Evolutionary conservation across 1,140 invertebrate genomes (phyloP), one percentile per base, ranked within the genome.

Genomic region (Sesamia nonagrioides): DNA sequence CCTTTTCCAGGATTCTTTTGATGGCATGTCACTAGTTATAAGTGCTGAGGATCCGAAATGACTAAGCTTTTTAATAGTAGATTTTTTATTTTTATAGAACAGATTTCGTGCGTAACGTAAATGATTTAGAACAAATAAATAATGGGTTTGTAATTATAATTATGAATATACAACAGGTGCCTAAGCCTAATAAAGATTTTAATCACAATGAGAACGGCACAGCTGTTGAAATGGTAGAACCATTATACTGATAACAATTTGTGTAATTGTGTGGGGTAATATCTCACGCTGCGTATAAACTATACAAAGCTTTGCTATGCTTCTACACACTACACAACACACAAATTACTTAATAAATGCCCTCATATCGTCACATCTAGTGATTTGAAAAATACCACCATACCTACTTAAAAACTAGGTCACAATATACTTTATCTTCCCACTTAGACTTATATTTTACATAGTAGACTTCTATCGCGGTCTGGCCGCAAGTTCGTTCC

Each of bases 401-500:
- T 27, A 40, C 2, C 6, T 40, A 6, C 37, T 9, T 40, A 40
- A 40, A 40, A 6, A 40, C 1, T 40, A 6, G 37, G 6, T 40
- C 37, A 40, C 9, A 8, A 40, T 40, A 40, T 27, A 27, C 27
- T 27, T 3, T 27, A 27, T 27, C 27, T 1, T 27, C 27, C 27
- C 27, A 27, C 27, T 42, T 48, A 7, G 63, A 27, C 21, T 33
- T 68, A n/a, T 66, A 2, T 42, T n/a, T n/a, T n/a, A n/a, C n/a
- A n/a, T 9, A 13, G 63, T 48, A 7, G 63, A 27, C 21, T 33
- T 68, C 37, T 66, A 2, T 42, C 37, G 27, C 27, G n/a, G 17
- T 52, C 68, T 71, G 3, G 15, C 84, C 8, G 84, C 83, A 7
- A 93, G 69, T 73, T 94, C 93, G 58, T 94, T 93, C 93, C 93